Evolutionary conservation across 2,113 vertebrate species (phyloP).

Genomic region (Anas platyrhynchos): DNA sequence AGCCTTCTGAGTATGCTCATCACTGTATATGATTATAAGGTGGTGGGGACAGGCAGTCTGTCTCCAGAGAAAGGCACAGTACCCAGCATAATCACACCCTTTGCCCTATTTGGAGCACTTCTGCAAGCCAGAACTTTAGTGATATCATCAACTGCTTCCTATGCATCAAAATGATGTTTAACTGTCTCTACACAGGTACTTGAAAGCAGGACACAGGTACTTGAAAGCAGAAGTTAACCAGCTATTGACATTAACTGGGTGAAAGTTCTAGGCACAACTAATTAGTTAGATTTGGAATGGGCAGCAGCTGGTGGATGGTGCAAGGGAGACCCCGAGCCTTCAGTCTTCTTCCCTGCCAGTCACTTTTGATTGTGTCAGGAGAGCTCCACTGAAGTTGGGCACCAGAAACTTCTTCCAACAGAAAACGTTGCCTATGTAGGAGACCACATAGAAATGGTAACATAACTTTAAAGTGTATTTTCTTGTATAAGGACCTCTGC

Average conservation of each 20-base stretch:
- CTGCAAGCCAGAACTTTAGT: background rate
- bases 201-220: background rate
- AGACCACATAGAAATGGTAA: background rate
- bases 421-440: background rate
- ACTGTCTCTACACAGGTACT: background rate
- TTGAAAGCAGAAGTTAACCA: background rate
- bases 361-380: background rate
- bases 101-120: background rate
- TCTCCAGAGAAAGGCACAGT: background rate
- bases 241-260: background rate
- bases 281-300: background rate
- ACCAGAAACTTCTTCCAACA: background rate
- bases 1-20: background rate
- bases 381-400: background rate
- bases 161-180: background rate
- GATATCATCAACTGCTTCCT: background rate
- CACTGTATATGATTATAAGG: background rate
- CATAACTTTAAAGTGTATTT: background rate
- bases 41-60: background rate
- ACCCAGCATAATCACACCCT: background rate
- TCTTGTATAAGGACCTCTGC: background rate
- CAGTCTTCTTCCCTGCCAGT: background rate
- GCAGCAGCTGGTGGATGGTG: background rate
- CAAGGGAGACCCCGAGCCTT: fast-evolving
- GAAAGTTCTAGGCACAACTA: background rate